Percentiles rank a stretch among this genome's conserved stretches.
phyloP scores from a whole-genome alignment of 2,797 vertebrate species.

The Oryzias sinensis region DNA sequence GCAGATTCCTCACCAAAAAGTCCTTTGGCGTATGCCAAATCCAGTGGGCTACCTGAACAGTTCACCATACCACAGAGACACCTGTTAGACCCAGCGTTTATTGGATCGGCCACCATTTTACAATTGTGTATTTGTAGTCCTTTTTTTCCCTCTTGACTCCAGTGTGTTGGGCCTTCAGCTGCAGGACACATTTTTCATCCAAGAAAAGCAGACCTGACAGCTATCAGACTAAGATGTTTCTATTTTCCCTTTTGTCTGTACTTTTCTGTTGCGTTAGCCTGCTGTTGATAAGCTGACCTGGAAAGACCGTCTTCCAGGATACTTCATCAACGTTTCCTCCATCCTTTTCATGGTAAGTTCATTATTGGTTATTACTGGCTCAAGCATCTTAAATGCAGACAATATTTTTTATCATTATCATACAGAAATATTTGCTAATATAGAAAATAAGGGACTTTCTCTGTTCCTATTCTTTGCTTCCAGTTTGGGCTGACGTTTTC shows the following conservation, averaged over 20 bases:
- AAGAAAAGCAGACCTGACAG: slow-evolving; percentile 2
- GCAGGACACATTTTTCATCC: slow-evolving; percentile 7
- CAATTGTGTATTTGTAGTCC: neutral
- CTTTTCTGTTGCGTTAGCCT: slow-evolving; percentile 35
- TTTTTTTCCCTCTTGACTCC: neutral
- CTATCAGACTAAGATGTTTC: slow-evolving; percentile 13
- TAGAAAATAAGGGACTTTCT: neutral
- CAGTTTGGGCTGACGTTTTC: slow-evolving; percentile 93
- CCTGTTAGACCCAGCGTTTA: too few relatives aligned
- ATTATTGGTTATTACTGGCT: neutral
- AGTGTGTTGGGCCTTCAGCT: neutral
- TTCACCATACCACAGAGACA: too few relatives aligned
- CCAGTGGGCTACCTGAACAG: too few relatives aligned
- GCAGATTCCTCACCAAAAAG: too few relatives aligned
- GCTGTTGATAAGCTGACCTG: slow-evolving; percentile 87
- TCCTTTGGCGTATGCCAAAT: too few relatives aligned
- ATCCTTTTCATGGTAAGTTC: slow-evolving; percentile 92
- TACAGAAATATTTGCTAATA: too few relatives aligned
- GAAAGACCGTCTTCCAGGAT: slow-evolving; percentile 91
- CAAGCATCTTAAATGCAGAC: slow-evolving; percentile 12
- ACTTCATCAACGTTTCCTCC: slow-evolving; percentile 88
- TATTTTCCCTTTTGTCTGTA: slow-evolving; percentile 1
- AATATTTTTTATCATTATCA: too few relatives aligned
- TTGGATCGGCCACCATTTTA: too few relatives aligned
- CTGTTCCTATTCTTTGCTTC: slow-evolving; percentile 3